Percentiles rank a stretch among this genome's conserved stretches.
Conservation (phyloP, 1,140 invertebrate species). For the Drosophila carrolli region DNA sequence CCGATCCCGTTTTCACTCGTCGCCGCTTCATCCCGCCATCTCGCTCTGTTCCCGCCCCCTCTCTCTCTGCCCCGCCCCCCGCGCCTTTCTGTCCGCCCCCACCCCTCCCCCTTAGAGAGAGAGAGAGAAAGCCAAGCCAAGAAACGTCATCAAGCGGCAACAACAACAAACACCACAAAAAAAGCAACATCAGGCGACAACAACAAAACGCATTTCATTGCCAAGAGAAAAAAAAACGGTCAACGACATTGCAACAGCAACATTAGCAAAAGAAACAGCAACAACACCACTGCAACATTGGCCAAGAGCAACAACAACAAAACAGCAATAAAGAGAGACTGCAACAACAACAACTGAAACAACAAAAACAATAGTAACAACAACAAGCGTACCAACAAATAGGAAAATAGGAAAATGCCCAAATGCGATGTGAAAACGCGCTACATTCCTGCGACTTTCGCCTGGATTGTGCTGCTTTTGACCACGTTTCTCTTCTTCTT, state of each 20-base stretch:
- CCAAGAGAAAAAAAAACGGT: slow-evolving; percentile 46
- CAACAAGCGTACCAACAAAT: slow-evolving; percentile 19
- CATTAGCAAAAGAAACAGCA: slow-evolving; percentile 34
- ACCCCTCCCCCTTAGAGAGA: slow-evolving; percentile 3
- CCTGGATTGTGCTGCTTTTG: slow-evolving; percentile 96
- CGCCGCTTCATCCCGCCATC: slow-evolving; percentile 65
- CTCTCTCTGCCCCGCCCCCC: slow-evolving; percentile 7
- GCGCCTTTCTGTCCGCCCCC: background rate
- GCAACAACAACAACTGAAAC: slow-evolving; percentile 82
- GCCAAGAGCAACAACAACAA: slow-evolving; percentile 39
- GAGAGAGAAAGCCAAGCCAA: slow-evolving; percentile 44
- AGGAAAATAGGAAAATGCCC: slow-evolving; percentile 89
- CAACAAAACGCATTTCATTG: slow-evolving; percentile 60
- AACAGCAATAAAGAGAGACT: slow-evolving; percentile 85
- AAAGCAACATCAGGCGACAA: slow-evolving; percentile 21
- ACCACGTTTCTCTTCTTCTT: slow-evolving; percentile 97
- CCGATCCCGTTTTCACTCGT: slow-evolving; percentile 69
- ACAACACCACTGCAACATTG: slow-evolving; percentile 21
- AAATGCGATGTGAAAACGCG: slow-evolving; percentile 96
- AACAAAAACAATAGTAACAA: slow-evolving; percentile 14
- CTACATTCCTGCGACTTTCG: slow-evolving; percentile 97
- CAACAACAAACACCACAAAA: background rate
- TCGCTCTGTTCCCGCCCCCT: slow-evolving; percentile 37
- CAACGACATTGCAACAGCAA: slow-evolving; percentile 62
- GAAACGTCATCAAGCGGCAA: slow-evolving; percentile 40